Percentiles rank a stretch among this genome's conserved stretches.
phyloP scores from a whole-genome alignment of 2,113 vertebrate genomes.

The Cariama cristata region DNA sequence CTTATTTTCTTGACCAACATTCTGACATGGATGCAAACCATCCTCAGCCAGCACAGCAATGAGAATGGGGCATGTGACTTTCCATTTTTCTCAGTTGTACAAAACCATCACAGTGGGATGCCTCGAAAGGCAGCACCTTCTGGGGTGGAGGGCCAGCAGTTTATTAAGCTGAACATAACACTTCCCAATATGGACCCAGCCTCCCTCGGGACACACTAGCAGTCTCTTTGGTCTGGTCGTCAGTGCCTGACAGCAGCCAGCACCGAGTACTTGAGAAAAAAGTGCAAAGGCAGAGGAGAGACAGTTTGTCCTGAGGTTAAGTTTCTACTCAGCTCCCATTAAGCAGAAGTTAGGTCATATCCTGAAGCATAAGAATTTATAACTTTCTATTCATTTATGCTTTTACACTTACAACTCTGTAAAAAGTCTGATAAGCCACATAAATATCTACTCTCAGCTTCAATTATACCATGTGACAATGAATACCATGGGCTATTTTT shows the following conservation, averaged over 20 bases:
- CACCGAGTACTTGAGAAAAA: fast-evolving
- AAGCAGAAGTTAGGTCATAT: conserved; percentile 1
- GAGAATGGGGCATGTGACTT: fast-evolving
- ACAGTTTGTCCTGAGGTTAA: background rate
- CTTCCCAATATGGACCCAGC: background rate
- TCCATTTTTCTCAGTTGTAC: background rate
- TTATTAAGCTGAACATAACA: background rate
- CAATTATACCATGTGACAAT: background rate
- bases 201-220: background rate
- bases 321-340: background rate
- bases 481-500: background rate
- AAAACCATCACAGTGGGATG: background rate
- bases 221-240: background rate
- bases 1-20: background rate
- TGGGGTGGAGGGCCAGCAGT: background rate
- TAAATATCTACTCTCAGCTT: background rate
- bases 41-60: background rate
- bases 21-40: background rate
- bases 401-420: background rate
- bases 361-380: background rate
- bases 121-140: background rate
- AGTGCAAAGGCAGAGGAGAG: background rate
- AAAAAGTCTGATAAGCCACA: conserved; percentile 23
- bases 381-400: conserved; percentile 20
- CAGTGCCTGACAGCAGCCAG: background rate